Percentiles rank a stretch among this genome's conserved stretches.
These are phyloP conservation scores for Mycteria americana DNA, from an alignment of 2,797 vertebrate species.

Conservation along the genomic window DNA sequence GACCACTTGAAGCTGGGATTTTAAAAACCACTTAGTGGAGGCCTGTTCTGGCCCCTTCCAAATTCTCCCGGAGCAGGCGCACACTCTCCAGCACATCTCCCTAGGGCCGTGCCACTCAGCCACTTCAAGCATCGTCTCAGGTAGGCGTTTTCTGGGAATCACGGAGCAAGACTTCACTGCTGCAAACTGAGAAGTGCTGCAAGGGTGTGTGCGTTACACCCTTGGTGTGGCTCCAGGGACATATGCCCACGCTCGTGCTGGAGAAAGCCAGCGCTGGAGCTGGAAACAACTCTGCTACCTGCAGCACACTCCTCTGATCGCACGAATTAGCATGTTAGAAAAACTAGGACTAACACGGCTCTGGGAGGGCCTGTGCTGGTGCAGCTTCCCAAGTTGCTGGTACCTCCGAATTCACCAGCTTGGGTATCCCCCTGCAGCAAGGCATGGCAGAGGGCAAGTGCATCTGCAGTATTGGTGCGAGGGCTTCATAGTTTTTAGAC, in stretches of 20 bases:
- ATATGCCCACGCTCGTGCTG: accelerated
- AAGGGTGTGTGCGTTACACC: background rate
- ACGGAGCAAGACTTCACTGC: background rate
- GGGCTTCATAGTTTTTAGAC: background rate
- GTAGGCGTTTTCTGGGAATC: background rate
- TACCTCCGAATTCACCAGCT: background rate
- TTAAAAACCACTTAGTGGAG: background rate
- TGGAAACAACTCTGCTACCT: background rate
- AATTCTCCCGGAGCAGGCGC: accelerated
- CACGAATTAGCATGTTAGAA: background rate
- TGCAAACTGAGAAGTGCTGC: background rate
- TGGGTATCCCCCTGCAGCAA: background rate
- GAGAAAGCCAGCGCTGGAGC: background rate
- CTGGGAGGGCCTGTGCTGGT: accelerated
- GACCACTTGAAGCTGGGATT: background rate
- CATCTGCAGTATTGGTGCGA: background rate
- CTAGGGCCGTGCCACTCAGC: background rate
- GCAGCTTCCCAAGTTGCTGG: background rate
- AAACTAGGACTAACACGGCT: accelerated
- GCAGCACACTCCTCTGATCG: background rate
- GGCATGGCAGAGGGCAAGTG: accelerated
- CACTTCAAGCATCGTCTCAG: background rate
- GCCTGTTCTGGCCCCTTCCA: background rate
- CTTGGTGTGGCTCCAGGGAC: background rate
- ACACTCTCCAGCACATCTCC: background rate